Conservation (phyloP, 2,888 invertebrate species). For the Plagodis dolabraria region DNA sequence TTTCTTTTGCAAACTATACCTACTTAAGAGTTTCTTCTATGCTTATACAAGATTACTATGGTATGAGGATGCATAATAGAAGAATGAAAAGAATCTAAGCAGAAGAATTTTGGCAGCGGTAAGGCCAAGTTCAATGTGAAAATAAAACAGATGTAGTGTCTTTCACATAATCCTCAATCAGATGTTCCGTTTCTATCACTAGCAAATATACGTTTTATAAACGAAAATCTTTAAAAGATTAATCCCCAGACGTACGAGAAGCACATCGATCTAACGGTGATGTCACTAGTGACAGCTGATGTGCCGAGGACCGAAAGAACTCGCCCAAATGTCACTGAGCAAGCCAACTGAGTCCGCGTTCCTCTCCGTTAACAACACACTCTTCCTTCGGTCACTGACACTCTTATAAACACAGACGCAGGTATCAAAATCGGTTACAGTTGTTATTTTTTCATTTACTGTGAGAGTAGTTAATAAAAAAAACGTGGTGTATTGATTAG, state of each 20-base stretch:
- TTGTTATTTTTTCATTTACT: slow-evolving; percentile 54
- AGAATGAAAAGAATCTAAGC: slow-evolving; percentile 3
- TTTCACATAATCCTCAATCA: slow-evolving; percentile 7
- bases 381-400: slow-evolving; percentile 32
- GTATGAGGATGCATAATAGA: neutral
- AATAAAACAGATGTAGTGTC: slow-evolving; percentile 15
- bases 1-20: too few relatives aligned
- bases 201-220: neutral
- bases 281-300: slow-evolving; percentile 50
- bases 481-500: slow-evolving; percentile 33
- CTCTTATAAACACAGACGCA: slow-evolving; percentile 48
- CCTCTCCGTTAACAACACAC: slow-evolving; percentile 50
- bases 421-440: slow-evolving; percentile 47
- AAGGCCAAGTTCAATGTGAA: slow-evolving; percentile 25
- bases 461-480: slow-evolving; percentile 45
- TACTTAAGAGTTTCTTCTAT: too few relatives aligned
- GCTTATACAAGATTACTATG: neutral
- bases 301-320: slow-evolving; percentile 50
- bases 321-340: slow-evolving; percentile 73
- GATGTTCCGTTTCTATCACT: slow-evolving; percentile 9
- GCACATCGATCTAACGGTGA: slow-evolving; percentile 46
- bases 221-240: slow-evolving; percentile 3
- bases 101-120: slow-evolving; percentile 8
- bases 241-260: slow-evolving; percentile 17
- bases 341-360: slow-evolving; percentile 66